These are phyloP conservation scores for Atractosteus spatula DNA, from an alignment of 2,113 vertebrate species.

Conservation along the genomic window DNA sequence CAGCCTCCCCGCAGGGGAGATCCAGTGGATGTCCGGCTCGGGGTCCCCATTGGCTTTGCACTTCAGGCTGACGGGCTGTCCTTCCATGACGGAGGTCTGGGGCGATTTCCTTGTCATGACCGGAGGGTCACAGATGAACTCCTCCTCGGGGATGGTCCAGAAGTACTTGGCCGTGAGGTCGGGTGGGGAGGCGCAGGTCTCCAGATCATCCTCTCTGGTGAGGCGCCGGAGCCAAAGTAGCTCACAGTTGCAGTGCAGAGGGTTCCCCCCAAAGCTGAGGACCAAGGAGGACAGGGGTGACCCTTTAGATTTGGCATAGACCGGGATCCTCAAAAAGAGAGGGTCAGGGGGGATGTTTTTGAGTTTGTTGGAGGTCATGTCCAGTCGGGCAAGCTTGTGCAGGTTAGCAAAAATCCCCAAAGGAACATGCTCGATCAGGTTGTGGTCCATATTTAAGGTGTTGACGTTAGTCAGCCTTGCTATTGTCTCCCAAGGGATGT, in stretches of 20 bases:
- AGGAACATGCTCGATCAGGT: constrained; percentile 87
- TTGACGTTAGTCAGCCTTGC: constrained; percentile 85
- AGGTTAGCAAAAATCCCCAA: constrained; percentile 91
- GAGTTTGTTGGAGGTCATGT: constrained; percentile 95
- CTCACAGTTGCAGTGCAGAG: constrained; percentile 92
- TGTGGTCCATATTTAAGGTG: constrained; percentile 88
- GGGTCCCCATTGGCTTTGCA: constrained; percentile 92
- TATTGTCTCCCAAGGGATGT: constrained; percentile 83
- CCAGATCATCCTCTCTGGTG: constrained; percentile 86
- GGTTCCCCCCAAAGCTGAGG: constrained; percentile 89
- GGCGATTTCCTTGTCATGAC: constrained; percentile 85
- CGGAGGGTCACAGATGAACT: constrained; percentile 91
- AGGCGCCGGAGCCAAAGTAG: constrained; percentile 86
- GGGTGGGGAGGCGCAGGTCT: constrained; percentile 84
- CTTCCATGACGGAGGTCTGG: constrained; percentile 57
- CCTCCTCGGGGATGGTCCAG: constrained; percentile 91
- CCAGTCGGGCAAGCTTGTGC: constrained; percentile 86
- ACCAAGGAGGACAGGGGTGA: constrained; percentile 78
- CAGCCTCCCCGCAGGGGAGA: constrained; percentile 81
- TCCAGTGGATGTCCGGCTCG: constrained; percentile 89
- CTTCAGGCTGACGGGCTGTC: constrained; percentile 76
- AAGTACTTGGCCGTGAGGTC: constrained; percentile 89
- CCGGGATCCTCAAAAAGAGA: constrained; percentile 82
- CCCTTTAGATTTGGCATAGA: constrained; percentile 84
- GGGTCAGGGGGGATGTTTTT: constrained; percentile 94